Conservation (phyloP, 1,140 invertebrate genomes). For the Argopecten irradians region DNA sequence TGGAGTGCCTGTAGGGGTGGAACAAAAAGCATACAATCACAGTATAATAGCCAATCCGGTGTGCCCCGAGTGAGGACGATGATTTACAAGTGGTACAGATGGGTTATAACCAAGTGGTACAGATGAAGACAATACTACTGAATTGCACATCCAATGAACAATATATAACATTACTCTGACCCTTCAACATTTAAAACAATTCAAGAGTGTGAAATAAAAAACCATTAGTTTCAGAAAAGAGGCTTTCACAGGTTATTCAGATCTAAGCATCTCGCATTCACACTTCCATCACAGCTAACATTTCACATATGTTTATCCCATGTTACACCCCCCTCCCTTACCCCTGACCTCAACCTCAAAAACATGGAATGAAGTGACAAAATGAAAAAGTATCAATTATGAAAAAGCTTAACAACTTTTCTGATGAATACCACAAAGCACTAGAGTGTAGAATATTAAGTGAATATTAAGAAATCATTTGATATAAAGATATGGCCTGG, state of each 20-base stretch:
- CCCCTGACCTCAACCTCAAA: background rate
- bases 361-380: background rate
- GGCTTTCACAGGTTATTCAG: slow-evolving; percentile 14
- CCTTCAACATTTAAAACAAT: slow-evolving; percentile 12
- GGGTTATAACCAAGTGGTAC: background rate
- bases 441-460: background rate
- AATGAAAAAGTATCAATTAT: background rate
- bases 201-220: background rate
- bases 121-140: slow-evolving; percentile 13
- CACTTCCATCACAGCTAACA: background rate
- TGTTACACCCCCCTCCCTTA: background rate
- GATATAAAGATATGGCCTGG: too few species aligned
- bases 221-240: background rate
- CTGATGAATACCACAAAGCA: background rate
- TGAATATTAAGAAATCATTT: too few species aligned
- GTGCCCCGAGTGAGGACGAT: background rate
- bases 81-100: background rate
- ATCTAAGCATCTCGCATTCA: slow-evolving; percentile 7
- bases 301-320: background rate
- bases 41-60: background rate
- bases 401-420: background rate
- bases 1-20: background rate
- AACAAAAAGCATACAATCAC: background rate
- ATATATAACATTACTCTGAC: background rate
- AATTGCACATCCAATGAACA: slow-evolving; percentile 22